phyloP scores from a whole-genome alignment of 2,113 vertebrate genomes.

The Furnarius figulus region DNA sequence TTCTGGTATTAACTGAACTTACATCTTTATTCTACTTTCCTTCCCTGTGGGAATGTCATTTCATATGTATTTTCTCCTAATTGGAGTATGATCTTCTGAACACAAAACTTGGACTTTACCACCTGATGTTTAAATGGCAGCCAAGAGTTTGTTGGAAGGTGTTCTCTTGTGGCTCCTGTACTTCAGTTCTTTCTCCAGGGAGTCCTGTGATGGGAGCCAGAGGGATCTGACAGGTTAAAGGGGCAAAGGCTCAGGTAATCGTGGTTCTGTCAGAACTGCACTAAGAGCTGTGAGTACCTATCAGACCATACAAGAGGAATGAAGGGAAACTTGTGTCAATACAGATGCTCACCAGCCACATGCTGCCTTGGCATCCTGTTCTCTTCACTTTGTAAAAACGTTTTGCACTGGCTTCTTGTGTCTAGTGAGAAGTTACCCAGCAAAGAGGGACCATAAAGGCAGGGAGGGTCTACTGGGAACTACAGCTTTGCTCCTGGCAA shows the following conservation, averaged over 20 bases:
- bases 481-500: not conserved
- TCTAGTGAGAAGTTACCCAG: not conserved
- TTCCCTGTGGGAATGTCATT: not conserved
- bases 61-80: not conserved
- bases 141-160: not conserved
- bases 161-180: not conserved
- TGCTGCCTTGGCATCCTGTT: not conserved
- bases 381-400: not conserved
- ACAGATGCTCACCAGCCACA: not conserved
- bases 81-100: not conserved
- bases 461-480: not conserved
- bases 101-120: not conserved
- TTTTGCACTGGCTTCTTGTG: not conserved
- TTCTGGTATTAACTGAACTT: not conserved
- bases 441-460: not conserved
- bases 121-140: not conserved
- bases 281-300: not conserved
- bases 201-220: not conserved
- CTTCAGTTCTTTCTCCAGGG: not conserved
- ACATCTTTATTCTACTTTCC: not conserved
- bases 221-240: not conserved
- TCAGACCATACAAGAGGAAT: not conserved
- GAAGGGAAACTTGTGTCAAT: not conserved
- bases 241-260: not conserved
- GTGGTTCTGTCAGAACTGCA: not conserved